Base-by-base conservation (phyloP, 2,797 vertebrate species). In the Anguilla marmorata region DNA sequence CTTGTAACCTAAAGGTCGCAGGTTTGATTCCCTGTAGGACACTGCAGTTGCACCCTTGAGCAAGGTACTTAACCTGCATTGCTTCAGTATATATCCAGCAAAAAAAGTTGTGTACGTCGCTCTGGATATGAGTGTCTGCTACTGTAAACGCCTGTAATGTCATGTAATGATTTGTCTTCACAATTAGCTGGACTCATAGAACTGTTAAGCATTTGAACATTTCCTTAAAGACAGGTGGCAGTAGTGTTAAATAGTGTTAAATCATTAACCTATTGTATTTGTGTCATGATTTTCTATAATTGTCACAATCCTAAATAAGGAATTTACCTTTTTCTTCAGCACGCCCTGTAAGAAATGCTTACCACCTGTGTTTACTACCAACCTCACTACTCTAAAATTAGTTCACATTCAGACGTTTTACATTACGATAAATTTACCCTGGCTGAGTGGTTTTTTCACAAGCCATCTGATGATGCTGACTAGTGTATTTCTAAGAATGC, bases 201-300 rank as follows among this genome's bases (percentile, higher is more conserved):
- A 7, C 24, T 27, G 63, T 66, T 74, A 30, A 16, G 30, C 14
- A 37, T 74, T 74, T 74, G 33, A 9, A 14, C 30, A 33, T 12
- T 37, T 3, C 66, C 66, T 30, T 30, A 37, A 11, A 3, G 69
- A 74, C 1, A 33, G 69, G 69, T 74, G 27, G 21, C 27, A 12
- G 69, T 74, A 27, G 30, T 33, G 69, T 74, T 27, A 4, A 72
- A n/a, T 9, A 19, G 19, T 5, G 24, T 63, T 63, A 63, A 63
- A 63, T 63, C 63, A 37, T 74, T 74, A 74, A 74, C 30, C 69
- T 74, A 74, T 74, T 74, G 30, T 33, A 37, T 74, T 27, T n/a
- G 27, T 74, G 30, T 37, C 69, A 33, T 1, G 24, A 3, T 74
- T 37, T 37, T 37, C 27, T 74, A 37, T 33, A 11, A 74, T 74